Base-by-base conservation (phyloP, 1,140 invertebrate genomes). In the Drosophila sp. region DNA sequence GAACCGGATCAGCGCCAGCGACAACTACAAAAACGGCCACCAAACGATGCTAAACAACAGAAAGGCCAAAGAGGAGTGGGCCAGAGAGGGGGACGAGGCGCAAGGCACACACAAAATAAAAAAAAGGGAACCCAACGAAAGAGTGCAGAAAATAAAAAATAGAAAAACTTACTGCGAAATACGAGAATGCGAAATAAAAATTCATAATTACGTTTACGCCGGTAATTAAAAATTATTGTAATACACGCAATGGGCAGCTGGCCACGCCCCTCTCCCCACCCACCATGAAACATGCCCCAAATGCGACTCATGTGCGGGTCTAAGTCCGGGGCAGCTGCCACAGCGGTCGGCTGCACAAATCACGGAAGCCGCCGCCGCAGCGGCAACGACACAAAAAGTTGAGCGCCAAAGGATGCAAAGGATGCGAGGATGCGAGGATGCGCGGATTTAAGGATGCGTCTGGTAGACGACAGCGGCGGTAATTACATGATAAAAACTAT, bases 171-270 rank as follows among this genome's bases (percentile, higher is more conserved):
- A 18, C 34, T 57, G 66, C 54, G 63, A 66, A 64, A 71, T 64
- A 41, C 72, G 58, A 48, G 66, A 78, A 69, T 67, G 73, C 74
- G 70, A 87, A 90, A 90, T 89, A 90, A 91, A 91, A 91, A 91
- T 91, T 91, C 90, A 91, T 91, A 91, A 91, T 91, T 91, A 91
- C 90, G 80, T 91, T 91, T 91, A 91, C 89, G 86, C 90, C 90
- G 90, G 89, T 91, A 91, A 91, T 91, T 91, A 91, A 91, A 91
- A 91, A 91, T 91, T 90, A 91, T 91, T 91, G 90, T 91, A 91
- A 91, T 91, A 90, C 79, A 91, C 83, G 89, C 83, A 90, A 81
- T 83, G 87, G 76, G 70, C 80, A 78, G 58, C 61, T 56, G 73
- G 79, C 65, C 75, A 76, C 78, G 78, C 78, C 80, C 27, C 2